Conservation (phyloP, 30 jellyfish, hydroid and myxozoan genomes). For the Cassiopea xamachana region DNA sequence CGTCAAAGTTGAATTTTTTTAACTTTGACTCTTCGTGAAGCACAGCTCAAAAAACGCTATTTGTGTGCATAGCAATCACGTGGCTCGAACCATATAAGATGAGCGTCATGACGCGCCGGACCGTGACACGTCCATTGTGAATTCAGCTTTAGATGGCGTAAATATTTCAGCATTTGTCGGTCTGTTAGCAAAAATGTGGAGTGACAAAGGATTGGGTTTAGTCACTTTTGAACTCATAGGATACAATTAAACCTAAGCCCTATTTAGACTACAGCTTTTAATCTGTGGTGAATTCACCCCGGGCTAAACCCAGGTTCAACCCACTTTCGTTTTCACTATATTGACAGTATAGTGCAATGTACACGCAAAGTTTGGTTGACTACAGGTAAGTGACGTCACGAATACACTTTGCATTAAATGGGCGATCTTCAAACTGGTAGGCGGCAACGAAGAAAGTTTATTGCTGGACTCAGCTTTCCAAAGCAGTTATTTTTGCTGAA, state of each 20-base stretch:
- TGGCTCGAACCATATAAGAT: too few species aligned
- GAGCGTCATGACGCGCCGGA: too few species aligned
- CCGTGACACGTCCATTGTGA: too few species aligned
- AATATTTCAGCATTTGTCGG: too few species aligned
- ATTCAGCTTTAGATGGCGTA: too few species aligned
- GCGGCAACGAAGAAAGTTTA: conserved; percentile 9
- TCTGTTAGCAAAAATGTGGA: too few species aligned
- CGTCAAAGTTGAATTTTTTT: too few species aligned
- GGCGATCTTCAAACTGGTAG: conserved; percentile 47
- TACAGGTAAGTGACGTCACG: conserved; percentile 50
- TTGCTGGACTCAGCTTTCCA: conserved; percentile 25
- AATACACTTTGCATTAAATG: conserved; percentile 38
- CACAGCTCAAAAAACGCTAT: too few species aligned
- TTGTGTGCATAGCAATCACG: too few species aligned
- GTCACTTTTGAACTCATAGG: too few species aligned
- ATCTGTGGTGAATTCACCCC: conserved; percentile 38
- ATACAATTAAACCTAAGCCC: conserved; percentile 1
- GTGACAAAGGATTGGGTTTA: too few species aligned
- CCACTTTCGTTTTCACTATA: conserved; percentile 39
- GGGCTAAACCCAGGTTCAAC: conserved; percentile 66
- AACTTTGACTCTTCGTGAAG: too few species aligned
- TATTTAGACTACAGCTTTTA: conserved; percentile 41
- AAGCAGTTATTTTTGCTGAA: not conserved
- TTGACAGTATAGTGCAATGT: conserved; percentile 31
- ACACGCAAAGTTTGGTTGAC: conserved; percentile 54